Evolutionary conservation across 2,888 invertebrate species (phyloP).

Genomic region (Slavum lentiscoides): DNA sequence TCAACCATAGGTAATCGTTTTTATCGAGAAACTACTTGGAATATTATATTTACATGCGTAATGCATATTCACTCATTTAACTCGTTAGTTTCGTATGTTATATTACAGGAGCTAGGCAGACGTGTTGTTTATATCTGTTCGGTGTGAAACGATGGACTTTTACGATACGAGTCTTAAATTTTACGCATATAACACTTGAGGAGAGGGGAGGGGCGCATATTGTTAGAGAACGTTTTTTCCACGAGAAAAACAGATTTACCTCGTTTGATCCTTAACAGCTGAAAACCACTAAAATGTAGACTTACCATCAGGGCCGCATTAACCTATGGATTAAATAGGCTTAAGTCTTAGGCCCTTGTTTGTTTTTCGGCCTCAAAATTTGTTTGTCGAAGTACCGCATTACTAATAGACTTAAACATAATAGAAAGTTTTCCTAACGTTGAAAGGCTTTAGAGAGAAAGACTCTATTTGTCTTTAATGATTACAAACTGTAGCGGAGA

Average conservation of each 20-base stretch:
- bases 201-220: too few species aligned
- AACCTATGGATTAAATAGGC: too few species aligned
- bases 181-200: neutral
- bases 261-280: neutral
- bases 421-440: too few species aligned
- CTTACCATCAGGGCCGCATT: too few species aligned
- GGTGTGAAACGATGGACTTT: neutral
- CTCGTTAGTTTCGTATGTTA: neutral
- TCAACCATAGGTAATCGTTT: neutral
- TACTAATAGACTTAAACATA: too few species aligned
- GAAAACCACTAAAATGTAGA: too few species aligned
- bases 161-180: conserved; percentile 1
- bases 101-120: neutral
- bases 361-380: too few species aligned
- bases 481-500: too few species aligned
- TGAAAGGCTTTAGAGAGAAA: too few species aligned
- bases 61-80: neutral
- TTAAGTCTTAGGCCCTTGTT: too few species aligned
- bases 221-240: neutral
- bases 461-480: too few species aligned
- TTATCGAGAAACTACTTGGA: neutral
- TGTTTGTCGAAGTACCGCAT: too few species aligned
- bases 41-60: neutral
- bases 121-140: conserved; percentile 7
- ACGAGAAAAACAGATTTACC: neutral